phyloP scores from a whole-genome alignment of 2,888 invertebrate species.

The Tinea pellionella region DNA sequence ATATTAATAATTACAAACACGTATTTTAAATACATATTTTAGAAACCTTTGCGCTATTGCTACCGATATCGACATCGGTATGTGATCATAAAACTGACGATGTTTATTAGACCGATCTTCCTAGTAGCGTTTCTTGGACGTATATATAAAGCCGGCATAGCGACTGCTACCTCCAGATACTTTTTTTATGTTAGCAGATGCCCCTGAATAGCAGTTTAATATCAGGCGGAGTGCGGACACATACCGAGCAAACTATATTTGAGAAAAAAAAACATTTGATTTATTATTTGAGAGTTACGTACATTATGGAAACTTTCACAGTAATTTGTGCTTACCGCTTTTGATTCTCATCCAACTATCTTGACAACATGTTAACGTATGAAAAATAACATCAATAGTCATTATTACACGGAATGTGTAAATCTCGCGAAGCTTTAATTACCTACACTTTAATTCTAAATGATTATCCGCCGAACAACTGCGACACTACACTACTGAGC shows the following conservation, averaged over 20 bases:
- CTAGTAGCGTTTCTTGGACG: too few species aligned
- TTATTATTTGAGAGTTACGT: not conserved
- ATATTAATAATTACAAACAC: not conserved
- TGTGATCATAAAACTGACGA: not conserved
- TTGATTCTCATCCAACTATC: not conserved
- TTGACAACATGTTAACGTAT: not conserved
- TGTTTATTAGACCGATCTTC: too few species aligned
- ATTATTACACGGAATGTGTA: not conserved
- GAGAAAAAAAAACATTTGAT: too few species aligned
- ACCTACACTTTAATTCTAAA: not conserved
- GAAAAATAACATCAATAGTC: not conserved
- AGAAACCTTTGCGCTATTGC: not conserved
- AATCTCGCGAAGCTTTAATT: not conserved
- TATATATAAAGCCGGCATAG: too few species aligned
- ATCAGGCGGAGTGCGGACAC: too few species aligned
- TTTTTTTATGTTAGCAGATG: too few species aligned
- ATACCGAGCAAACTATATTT: too few species aligned
- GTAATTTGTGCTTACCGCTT: not conserved
- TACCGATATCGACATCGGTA: not conserved
- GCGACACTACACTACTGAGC: not conserved
- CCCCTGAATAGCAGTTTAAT: too few species aligned
- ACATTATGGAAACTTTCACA: not conserved
- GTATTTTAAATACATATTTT: not conserved
- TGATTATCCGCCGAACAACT: not conserved
- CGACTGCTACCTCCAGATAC: too few species aligned